Conservation (phyloP, 2,113 vertebrate genomes). For the Phoenicopterus ruber region DNA sequence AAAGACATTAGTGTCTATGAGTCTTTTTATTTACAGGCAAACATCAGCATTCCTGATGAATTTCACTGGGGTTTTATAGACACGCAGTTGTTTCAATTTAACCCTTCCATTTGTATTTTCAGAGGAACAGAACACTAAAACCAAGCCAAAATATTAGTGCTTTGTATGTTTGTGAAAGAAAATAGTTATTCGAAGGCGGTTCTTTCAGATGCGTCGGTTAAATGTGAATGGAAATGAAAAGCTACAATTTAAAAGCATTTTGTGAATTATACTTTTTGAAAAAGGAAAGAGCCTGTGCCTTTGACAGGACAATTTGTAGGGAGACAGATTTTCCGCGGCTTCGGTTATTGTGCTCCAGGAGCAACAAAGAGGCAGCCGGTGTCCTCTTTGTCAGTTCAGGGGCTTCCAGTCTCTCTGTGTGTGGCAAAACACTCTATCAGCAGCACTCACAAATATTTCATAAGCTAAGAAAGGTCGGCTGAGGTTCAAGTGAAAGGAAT, state of each 20-base stretch:
- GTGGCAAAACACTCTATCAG: background rate
- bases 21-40: background rate
- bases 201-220: slow-evolving; percentile 1
- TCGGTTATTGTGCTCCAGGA: background rate
- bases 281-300: background rate
- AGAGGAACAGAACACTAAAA: background rate
- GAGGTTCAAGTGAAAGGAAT: background rate
- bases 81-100: background rate
- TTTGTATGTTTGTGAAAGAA: background rate
- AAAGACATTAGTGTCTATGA: background rate
- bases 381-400: slow-evolving; percentile 22
- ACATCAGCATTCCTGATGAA: background rate
- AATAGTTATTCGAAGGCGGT: background rate
- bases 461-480: background rate
- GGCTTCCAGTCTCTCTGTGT: background rate
- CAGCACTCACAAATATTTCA: slow-evolving; percentile 10
- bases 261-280: background rate
- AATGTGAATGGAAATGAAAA: slow-evolving; percentile 27
- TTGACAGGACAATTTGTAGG: slow-evolving; percentile 16
- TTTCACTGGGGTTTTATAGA: background rate
- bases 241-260: slow-evolving; percentile 1
- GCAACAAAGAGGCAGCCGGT: background rate
- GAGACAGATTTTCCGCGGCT: slow-evolving; percentile 20
- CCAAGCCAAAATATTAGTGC: background rate
- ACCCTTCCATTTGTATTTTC: slow-evolving; percentile 16